Base-by-base conservation (phyloP, 2,888 invertebrate species). In the Thera britannica region DNA sequence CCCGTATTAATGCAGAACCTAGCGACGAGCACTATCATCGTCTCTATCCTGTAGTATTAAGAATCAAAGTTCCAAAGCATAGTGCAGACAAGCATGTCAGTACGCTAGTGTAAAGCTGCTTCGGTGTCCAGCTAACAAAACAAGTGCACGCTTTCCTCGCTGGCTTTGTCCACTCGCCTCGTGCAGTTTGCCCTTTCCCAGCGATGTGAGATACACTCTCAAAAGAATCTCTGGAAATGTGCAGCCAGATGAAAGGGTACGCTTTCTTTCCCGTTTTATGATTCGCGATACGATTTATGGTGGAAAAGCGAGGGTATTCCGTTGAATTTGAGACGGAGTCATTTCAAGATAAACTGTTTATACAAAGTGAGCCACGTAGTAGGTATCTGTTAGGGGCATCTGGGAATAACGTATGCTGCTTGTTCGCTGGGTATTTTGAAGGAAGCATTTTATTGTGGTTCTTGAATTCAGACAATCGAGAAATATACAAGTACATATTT, bases 191-290 rank as follows among this genome's bases (percentile, higher is more conserved):
- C 70, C 72, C 70, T 73, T 74, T 74, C 68, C 67, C 68, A 67
- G 58, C 69, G 73, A 75, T 71, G 64, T 55, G 9, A 72, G 74
- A 75, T 75, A 74, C 67, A 62, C 62, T 71, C 70, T 74, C 65
- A 74, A 75, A 75, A 69, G 74, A 75, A 71, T 73, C 70, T 74
- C 71, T 73, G 67, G 23, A 75, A 75, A 75, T 74, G 75, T 72
- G 71, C 72, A 75, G 72, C 66, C 72, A 71, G 60, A 71, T 71
- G 75, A 74, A 74, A 75, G 72, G 74, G 74, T 72, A 64, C 66
- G 67, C 72, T 75, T 72, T 73, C 72, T 73, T 74, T 75, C 72
- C 69, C 70, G 67, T 74, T 75, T 75, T 74, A 74, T 71, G 75
- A 72, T 72, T 72, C 72, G 72, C 71, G 72, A 74, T 72, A 71